Evolutionary conservation across 2,113 vertebrate species (phyloP).

Genomic region (Austrofundulus limnaeus): DNA sequence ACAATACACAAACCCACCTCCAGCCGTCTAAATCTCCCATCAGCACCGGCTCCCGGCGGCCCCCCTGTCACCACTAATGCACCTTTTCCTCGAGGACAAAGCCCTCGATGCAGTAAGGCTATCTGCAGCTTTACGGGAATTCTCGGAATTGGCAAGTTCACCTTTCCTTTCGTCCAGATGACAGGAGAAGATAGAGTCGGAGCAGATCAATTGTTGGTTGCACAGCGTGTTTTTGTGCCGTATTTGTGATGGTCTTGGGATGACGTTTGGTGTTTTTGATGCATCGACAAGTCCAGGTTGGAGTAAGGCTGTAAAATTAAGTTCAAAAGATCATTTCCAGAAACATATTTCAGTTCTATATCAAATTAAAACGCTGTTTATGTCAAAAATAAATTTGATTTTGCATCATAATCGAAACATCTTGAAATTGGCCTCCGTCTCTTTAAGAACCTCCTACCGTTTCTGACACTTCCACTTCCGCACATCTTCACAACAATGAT

Average conservation of each 20-base stretch:
- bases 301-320: background rate
- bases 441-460: too few relatives aligned
- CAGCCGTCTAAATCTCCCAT: slow-evolving; percentile 70
- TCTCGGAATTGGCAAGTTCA: slow-evolving; percentile 84
- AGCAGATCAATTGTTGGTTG: slow-evolving; percentile 67
- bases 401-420: too few relatives aligned
- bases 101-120: slow-evolving; percentile 75
- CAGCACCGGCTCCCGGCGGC: slow-evolving; percentile 64
- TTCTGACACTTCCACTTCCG: too few relatives aligned
- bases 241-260: slow-evolving; percentile 32
- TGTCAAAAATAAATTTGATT: too few relatives aligned
- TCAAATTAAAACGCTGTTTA: too few relatives aligned
- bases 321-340: too few relatives aligned
- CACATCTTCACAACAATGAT: too few relatives aligned
- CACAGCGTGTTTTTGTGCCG: slow-evolving; percentile 21
- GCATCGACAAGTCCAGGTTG: slow-evolving; percentile 7
- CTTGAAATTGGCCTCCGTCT: too few relatives aligned
- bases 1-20: slow-evolving; percentile 77
- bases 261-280: slow-evolving; percentile 15
- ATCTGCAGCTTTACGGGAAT: slow-evolving; percentile 75
- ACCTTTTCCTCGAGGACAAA: slow-evolving; percentile 72
- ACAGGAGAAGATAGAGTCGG: slow-evolving; percentile 73
- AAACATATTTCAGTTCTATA: too few relatives aligned
- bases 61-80: slow-evolving; percentile 83
- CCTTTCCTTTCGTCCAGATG: slow-evolving; percentile 79